Evolutionary conservation across 2,888 invertebrate species (phyloP).

Genomic region (Camptogramma bilineatum): DNA sequence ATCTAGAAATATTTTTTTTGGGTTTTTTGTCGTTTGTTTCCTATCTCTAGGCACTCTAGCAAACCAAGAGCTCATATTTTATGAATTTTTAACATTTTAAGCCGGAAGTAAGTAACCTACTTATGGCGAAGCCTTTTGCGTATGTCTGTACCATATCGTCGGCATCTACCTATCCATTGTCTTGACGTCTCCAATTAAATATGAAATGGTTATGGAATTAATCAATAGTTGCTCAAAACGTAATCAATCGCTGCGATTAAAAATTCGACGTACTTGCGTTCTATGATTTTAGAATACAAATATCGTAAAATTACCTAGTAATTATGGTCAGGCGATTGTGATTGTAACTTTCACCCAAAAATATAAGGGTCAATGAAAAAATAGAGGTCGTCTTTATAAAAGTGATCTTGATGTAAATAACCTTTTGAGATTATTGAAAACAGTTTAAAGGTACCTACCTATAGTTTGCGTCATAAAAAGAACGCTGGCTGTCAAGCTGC

Average conservation of each 20-base stretch:
- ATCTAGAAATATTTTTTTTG: too few species aligned
- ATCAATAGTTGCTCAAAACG: constrained; percentile 44
- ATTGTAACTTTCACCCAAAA: background rate
- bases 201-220: constrained; percentile 52
- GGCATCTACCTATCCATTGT: constrained; percentile 60
- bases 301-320: constrained; percentile 7
- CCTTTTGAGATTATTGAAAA: too few species aligned
- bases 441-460: too few species aligned
- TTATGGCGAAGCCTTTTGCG: constrained; percentile 6
- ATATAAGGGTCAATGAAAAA: background rate
- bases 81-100: background rate
- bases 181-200: constrained; percentile 62
- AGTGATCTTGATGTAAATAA: background rate
- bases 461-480: too few species aligned
- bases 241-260: constrained; percentile 36
- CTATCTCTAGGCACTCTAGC: too few species aligned
- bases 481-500: too few species aligned
- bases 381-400: background rate
- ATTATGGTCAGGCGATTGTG: background rate
- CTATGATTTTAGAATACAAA: constrained; percentile 14
- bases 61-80: background rate
- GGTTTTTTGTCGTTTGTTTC: too few species aligned
- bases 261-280: constrained; percentile 39
- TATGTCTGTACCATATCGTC: constrained; percentile 28
- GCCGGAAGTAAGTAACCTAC: background rate